These are phyloP conservation scores for Peromyscus aztecus DNA, from an alignment of 2,797 vertebrate species.

Conservation along the genomic window DNA sequence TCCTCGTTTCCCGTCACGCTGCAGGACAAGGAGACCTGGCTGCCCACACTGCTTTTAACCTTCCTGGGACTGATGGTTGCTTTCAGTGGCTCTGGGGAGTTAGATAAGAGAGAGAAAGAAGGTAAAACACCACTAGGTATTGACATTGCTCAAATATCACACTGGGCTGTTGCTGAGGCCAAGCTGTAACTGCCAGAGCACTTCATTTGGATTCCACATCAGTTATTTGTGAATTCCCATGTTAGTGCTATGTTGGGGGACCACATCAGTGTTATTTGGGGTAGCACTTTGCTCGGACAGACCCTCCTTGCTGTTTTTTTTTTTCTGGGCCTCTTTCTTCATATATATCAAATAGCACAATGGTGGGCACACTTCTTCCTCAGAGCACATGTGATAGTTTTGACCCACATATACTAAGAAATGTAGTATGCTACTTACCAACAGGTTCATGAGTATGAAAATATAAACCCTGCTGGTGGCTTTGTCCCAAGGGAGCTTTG, in stretches of 20 bases:
- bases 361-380: not conserved
- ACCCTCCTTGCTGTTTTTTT: not conserved
- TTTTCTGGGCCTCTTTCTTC: not conserved
- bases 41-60: constrained; percentile 98
- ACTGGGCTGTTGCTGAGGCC: not conserved
- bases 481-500: not conserved
- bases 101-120: not conserved
- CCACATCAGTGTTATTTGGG: rapidly evolving
- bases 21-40: constrained; percentile 98
- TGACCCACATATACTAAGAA: not conserved
- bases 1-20: constrained; percentile 96
- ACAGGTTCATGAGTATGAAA: not conserved
- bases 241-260: not conserved
- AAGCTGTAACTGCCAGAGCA: rapidly evolving
- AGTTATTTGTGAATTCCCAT: not conserved
- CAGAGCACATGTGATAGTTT: not conserved
- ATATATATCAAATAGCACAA: not conserved
- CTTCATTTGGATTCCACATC: rapidly evolving
- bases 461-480: not conserved
- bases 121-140: not conserved
- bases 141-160: not conserved
- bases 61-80: constrained; percentile 96
- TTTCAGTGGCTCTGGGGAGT: constrained; percentile 94
- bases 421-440: not conserved
- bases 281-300: not conserved